phyloP scores from a whole-genome alignment of 2,797 vertebrate species.

The Coracias cyanogaster region DNA sequence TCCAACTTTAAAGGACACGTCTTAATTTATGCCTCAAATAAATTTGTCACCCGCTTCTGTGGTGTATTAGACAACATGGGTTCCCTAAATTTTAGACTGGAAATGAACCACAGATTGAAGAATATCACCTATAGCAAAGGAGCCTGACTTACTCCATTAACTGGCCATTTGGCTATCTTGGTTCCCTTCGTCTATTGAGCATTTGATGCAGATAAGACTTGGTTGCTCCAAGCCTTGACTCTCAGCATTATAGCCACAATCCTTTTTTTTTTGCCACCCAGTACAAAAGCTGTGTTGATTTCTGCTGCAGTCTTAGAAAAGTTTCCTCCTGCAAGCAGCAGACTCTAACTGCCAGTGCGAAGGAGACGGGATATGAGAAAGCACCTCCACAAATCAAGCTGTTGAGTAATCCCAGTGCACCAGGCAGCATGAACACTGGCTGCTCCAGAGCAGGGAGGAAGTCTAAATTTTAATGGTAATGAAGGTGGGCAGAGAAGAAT shows the following conservation, averaged over 20 bases:
- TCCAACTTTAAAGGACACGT: neutral
- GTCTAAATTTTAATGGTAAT: constrained; percentile 62
- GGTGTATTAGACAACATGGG: neutral
- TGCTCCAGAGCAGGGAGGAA: constrained; percentile 27
- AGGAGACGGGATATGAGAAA: neutral
- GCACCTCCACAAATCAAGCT: constrained; percentile 49
- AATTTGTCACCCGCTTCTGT: neutral
- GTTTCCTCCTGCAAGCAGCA: neutral
- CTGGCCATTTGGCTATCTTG: neutral
- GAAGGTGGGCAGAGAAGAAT: constrained; percentile 69
- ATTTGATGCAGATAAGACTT: neutral
- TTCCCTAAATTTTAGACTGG: neutral
- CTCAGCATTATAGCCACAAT: neutral
- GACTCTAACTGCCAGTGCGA: neutral
- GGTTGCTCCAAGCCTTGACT: neutral
- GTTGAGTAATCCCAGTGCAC: constrained; percentile 23
- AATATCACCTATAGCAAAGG: neutral
- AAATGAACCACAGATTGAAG: neutral
- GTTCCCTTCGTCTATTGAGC: neutral
- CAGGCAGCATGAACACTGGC: neutral
- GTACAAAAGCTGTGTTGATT: neutral
- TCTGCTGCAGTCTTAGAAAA: neutral
- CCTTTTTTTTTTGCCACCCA: neutral
- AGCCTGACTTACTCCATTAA: neutral
- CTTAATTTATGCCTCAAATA: neutral